Evolutionary conservation across 2,113 vertebrate genomes (phyloP), one percentile per base, ranked within the genome.

Genomic region (Leucosticte australis): DNA sequence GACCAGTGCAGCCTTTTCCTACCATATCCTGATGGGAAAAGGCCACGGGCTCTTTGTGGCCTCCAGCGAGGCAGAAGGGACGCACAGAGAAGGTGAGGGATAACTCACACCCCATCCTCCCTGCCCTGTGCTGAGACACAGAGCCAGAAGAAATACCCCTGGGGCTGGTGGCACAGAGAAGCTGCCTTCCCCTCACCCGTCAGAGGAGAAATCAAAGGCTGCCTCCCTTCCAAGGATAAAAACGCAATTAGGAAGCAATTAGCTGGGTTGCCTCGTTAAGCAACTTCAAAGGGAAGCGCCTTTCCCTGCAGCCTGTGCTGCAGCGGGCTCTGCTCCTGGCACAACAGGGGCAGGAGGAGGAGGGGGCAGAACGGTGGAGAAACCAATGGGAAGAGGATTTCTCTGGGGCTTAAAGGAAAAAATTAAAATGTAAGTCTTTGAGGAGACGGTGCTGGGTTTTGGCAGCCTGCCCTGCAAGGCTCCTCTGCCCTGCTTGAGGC

Each of bases 161-260:
- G 39, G 53, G 94, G 83, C 46, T 6, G 12, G 73, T 63, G 81
- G 86, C 77, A 86, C 31, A 4, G 13, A 88, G 88, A 79, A 20
- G 49, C 81, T 87, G 78, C 82, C 83, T 94, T 93, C 83, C 77
- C 88, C 74, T 91, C 92, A 84, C 89, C 91, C 47, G 2, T 87
- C 8, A 6, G 85, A 93, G 62, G 74, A 93, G 85, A 97, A 97
- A 97, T 97, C 97, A 97, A 97, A 96, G 96, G 87, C 93, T 95
- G 94, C 81, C 57, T 96, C 94, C 63, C 24, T 94, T 92, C 90
- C 91, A 94, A 97, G 95, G 94, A 96, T 89, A 91, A 94, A 96
- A 97, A 97, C 1, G 69, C 96, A 97, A 97, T 97, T 97, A 97
- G 90, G 91, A 97, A 96, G 96, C 93, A 97, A 97, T 97, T 97